These are phyloP conservation scores for Drosophila watanabei DNA, from an alignment of 1,140 invertebrate genomes.

Conservation along the genomic window DNA sequence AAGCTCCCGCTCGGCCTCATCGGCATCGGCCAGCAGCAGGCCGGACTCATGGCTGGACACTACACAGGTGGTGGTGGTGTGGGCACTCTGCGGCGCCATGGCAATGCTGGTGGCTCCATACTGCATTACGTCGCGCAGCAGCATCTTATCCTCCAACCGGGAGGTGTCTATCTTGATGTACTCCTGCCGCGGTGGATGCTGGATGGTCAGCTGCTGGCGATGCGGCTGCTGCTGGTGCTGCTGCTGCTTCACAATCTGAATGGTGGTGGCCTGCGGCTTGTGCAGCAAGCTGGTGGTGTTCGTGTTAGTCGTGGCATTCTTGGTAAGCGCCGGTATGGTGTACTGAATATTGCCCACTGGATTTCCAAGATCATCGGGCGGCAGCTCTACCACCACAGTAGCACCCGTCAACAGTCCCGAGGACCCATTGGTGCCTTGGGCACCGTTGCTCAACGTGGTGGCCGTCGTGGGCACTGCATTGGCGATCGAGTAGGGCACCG, in stretches of 20 bases:
- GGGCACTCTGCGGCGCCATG: slow-evolving; percentile 49
- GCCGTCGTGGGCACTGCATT: slow-evolving; percentile 45
- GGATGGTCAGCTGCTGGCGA: slow-evolving; percentile 62
- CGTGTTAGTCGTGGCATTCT: slow-evolving; percentile 67
- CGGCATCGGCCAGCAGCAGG: slow-evolving; percentile 64
- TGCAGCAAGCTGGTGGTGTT: slow-evolving; percentile 65
- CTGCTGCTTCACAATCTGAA: slow-evolving; percentile 78
- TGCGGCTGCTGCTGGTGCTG: slow-evolving; percentile 52
- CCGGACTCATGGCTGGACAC: slow-evolving; percentile 62
- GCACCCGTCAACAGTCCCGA: slow-evolving; percentile 61
- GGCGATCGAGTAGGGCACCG: slow-evolving; percentile 78
- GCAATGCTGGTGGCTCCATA: slow-evolving; percentile 70
- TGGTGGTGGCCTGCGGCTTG: slow-evolving; percentile 72
- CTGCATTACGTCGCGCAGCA: slow-evolving; percentile 81
- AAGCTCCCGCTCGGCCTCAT: slow-evolving; percentile 67
- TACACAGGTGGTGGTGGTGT: slow-evolving; percentile 46
- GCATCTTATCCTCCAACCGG: slow-evolving; percentile 74
- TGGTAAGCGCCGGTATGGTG: slow-evolving; percentile 73
- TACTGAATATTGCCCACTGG: slow-evolving; percentile 80
- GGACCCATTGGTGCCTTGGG: slow-evolving; percentile 1
- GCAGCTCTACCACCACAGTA: slow-evolving; percentile 81
- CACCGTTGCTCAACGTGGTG: slow-evolving; percentile 48
- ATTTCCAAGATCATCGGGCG: slow-evolving; percentile 77
- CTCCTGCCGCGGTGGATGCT: slow-evolving; percentile 62
- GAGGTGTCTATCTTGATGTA: slow-evolving; percentile 82